phyloP scores from a whole-genome alignment of 2,888 invertebrate species.

The Spodoptera littoralis region DNA sequence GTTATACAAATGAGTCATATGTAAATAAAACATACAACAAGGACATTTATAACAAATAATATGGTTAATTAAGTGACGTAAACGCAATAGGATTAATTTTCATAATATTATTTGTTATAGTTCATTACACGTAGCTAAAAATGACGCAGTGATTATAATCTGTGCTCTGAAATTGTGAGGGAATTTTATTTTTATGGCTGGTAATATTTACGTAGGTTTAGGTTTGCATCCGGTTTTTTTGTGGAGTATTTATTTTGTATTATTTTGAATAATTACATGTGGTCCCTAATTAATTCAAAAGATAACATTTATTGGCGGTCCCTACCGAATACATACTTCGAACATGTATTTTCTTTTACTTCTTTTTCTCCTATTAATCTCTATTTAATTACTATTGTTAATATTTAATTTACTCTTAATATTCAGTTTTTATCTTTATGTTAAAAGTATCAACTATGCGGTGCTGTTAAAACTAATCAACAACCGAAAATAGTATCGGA shows the following conservation, averaged over 20 bases:
- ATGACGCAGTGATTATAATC: slow-evolving; percentile 42
- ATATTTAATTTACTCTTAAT: too few relatives aligned
- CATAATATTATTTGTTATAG: slow-evolving; percentile 36
- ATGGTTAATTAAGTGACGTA: slow-evolving; percentile 47
- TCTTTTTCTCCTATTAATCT: too few relatives aligned
- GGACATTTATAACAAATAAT: slow-evolving; percentile 42
- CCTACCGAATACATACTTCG: too few relatives aligned
- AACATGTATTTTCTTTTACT: too few relatives aligned
- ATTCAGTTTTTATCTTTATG: too few relatives aligned
- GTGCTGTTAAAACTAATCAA: too few relatives aligned
- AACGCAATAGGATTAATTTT: slow-evolving; percentile 35
- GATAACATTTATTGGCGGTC: too few relatives aligned
- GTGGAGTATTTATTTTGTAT: background rate
- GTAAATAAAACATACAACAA: slow-evolving; percentile 31
- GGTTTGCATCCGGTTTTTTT: background rate
- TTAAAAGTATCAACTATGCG: too few relatives aligned
- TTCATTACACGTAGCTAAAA: slow-evolving; percentile 36
- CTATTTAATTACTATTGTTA: too few relatives aligned
- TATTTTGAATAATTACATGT: too few relatives aligned
- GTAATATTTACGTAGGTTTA: slow-evolving; percentile 5
- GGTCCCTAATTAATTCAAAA: too few relatives aligned
- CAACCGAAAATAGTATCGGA: too few relatives aligned
- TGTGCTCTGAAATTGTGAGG: slow-evolving; percentile 11
- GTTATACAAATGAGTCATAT: slow-evolving; percentile 42
- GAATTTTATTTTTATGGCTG: slow-evolving; percentile 17